Evolutionary conservation across 2,888 invertebrate species (phyloP).

Genomic region (Lepeophtheirus nordmannii): DNA sequence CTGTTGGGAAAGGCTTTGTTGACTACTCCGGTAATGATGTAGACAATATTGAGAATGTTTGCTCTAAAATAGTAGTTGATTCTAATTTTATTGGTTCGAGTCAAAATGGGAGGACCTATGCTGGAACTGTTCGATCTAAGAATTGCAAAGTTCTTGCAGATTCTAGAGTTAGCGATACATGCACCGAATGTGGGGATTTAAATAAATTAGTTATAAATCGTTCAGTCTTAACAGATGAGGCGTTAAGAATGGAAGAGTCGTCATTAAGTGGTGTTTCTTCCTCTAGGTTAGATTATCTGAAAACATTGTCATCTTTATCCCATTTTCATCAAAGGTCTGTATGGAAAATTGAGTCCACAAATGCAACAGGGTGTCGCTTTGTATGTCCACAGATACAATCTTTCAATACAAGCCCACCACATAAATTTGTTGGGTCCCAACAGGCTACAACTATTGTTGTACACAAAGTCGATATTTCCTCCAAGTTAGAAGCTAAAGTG

Average conservation of each 20-base stretch:
- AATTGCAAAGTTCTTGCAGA: conserved; percentile 17
- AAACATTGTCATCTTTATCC: not conserved
- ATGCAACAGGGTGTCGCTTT: conserved; percentile 16
- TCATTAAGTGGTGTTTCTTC: not conserved
- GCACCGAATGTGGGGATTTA: conserved; percentile 1
- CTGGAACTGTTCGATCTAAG: conserved; percentile 21
- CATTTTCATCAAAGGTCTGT: conserved; percentile 7
- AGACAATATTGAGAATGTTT: not conserved
- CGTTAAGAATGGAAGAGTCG: not conserved
- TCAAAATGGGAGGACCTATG: conserved; percentile 21
- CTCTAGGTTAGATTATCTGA: not conserved
- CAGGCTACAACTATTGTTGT: conserved; percentile 19
- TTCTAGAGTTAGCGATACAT: conserved; percentile 15
- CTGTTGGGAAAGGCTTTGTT: conserved; percentile 8
- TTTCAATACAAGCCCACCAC: conserved; percentile 18
- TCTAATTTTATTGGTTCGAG: conserved; percentile 22
- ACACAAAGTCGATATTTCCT: conserved; percentile 16
- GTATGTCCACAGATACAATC: conserved; percentile 22
- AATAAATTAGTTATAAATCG: conserved; percentile 21
- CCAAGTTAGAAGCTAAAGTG: conserved; percentile 1
- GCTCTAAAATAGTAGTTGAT: conserved; percentile 2
- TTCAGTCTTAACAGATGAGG: conserved; percentile 6
- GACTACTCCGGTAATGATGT: conserved; percentile 2
- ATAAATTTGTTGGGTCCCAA: conserved; percentile 8
- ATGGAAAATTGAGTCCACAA: conserved; percentile 19